A percentile compares a stretch with the other conserved stretches of the same genome.
Conservation (phyloP, 2,888 invertebrate genomes). For the Meloe dianella region DNA sequence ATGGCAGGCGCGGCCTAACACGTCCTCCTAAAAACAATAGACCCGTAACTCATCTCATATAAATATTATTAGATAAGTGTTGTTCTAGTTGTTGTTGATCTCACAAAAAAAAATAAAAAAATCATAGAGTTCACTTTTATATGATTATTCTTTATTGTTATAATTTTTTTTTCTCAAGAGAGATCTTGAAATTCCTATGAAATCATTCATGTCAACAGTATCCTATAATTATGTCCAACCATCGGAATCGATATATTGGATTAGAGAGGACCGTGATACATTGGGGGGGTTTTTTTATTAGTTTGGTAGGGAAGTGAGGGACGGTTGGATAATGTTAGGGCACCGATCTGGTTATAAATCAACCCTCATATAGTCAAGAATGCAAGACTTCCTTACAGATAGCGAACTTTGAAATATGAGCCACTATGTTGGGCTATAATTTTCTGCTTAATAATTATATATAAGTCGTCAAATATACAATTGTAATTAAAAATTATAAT, state of each 20-base stretch:
- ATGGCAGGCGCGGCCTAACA: constrained; percentile 35
- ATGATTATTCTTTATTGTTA: neutral
- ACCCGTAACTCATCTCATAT: constrained; percentile 28
- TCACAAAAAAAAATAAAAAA: neutral
- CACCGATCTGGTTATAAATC: constrained; percentile 31
- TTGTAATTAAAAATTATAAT: constrained; percentile 37
- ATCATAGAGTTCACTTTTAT: constrained; percentile 6
- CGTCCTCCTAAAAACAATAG: constrained; percentile 32
- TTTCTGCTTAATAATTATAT: constrained; percentile 36
- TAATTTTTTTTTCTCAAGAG: neutral
- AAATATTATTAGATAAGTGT: constrained; percentile 10
- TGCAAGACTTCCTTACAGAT: constrained; percentile 34
- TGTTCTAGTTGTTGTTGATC: constrained; percentile 1
- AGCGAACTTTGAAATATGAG: constrained; percentile 35
- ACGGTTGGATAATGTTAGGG: constrained; percentile 29
- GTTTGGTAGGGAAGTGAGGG: constrained; percentile 18
- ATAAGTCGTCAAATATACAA: constrained; percentile 34
- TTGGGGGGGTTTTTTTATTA: constrained; percentile 11
- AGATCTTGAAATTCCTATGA: constrained; percentile 12
- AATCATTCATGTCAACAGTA: constrained; percentile 20
- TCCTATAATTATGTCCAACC: constrained; percentile 29
- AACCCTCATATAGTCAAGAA: constrained; percentile 27
- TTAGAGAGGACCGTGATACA: constrained; percentile 21
- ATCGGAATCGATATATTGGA: constrained; percentile 24
- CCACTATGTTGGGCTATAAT: constrained; percentile 32